Conservation (phyloP, 2,888 invertebrate species). For the Lepidochitona cinerea region DNA sequence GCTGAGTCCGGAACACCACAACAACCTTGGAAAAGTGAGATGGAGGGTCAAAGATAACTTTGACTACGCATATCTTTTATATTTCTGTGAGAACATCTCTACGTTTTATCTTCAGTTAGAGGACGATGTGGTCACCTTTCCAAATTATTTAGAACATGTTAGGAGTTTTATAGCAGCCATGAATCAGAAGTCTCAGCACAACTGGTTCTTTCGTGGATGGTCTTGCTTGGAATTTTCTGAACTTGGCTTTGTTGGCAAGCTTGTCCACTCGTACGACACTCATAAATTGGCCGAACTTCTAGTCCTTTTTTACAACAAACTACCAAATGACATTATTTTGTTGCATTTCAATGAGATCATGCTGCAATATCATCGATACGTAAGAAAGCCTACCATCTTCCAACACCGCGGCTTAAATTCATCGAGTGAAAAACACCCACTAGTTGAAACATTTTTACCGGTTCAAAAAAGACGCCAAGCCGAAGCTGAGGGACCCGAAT, state of each 20-base stretch:
- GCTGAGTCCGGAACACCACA: constrained; percentile 59
- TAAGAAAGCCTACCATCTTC: constrained; percentile 35
- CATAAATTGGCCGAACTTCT: constrained; percentile 54
- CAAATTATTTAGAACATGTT: constrained; percentile 61
- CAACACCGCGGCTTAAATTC: constrained; percentile 47
- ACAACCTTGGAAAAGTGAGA: constrained; percentile 59
- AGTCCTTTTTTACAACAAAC: constrained; percentile 46
- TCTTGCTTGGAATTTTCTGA: constrained; percentile 41
- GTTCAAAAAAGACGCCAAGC: too few species aligned
- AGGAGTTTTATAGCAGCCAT: constrained; percentile 29
- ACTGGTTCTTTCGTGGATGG: too few species aligned
- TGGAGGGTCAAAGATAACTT: constrained; percentile 71
- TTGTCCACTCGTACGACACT: constrained; percentile 40
- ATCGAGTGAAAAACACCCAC: too few species aligned
- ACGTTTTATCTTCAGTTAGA: constrained; percentile 68
- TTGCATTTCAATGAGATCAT: constrained; percentile 28
- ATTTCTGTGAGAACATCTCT: constrained; percentile 58
- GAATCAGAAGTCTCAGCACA: too few species aligned
- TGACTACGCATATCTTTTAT: constrained; percentile 68
- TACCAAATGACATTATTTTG: constrained; percentile 46
- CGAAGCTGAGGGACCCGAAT: too few species aligned
- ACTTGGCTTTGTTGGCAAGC: constrained; percentile 52
- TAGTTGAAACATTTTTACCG: too few species aligned
- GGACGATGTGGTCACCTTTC: constrained; percentile 68
- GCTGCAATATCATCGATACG: constrained; percentile 34